These are phyloP conservation scores for Eupelmus urozonus DNA, from an alignment of 2,888 invertebrate genomes.

Conservation along the genomic window DNA sequence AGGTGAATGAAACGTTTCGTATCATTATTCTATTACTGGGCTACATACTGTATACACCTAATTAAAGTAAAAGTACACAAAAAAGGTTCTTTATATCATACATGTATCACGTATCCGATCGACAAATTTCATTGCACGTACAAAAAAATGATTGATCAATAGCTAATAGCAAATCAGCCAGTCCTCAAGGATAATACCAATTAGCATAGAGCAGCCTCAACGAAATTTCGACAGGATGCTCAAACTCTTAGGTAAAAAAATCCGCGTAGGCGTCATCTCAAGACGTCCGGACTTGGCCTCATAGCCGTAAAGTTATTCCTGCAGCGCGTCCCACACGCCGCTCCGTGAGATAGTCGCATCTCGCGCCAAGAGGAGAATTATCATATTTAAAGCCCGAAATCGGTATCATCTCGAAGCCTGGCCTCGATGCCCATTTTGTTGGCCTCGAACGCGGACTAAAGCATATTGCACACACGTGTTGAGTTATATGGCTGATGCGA, in stretches of 20 bases:
- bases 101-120: too few species aligned
- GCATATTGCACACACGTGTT: neutral
- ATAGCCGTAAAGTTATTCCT: conserved; percentile 12
- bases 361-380: neutral
- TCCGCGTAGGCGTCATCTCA: conserved; percentile 22
- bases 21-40: too few species aligned
- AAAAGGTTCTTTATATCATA: too few species aligned
- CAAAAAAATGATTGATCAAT: neutral
- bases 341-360: conserved; percentile 27
- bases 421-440: conserved; percentile 4
- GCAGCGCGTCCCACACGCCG: conserved; percentile 14
- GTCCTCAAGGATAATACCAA: conserved; percentile 8
- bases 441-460: conserved; percentile 34
- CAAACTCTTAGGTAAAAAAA: neutral
- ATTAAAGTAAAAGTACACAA: too few species aligned
- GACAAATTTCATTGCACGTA: too few species aligned
- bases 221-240: conserved; percentile 38
- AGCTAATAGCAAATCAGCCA: neutral
- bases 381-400: conserved; percentile 4
- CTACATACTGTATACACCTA: too few species aligned
- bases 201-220: conserved; percentile 31
- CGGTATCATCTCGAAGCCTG: conserved; percentile 24
- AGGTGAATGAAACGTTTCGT: too few species aligned
- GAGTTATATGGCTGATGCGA: too few species aligned
- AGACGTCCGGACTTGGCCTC: conserved; percentile 19